phyloP scores from a whole-genome alignment of 2,888 invertebrate genomes.

The Euplagia quadripunctaria region DNA sequence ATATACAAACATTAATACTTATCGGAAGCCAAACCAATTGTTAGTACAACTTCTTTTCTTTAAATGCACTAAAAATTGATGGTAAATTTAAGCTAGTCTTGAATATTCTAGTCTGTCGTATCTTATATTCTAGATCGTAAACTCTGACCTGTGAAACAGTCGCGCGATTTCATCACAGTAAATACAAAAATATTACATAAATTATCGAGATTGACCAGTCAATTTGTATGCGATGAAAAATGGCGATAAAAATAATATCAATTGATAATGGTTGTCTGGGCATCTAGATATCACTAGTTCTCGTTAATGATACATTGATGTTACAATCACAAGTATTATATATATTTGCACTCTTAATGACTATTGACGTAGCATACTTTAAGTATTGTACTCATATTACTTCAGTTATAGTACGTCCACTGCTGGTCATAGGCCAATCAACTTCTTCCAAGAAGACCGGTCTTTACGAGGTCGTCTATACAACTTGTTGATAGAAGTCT shows the following conservation, averaged over 20 bases:
- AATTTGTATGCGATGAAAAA: slow-evolving; percentile 8
- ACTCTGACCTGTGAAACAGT: neutral
- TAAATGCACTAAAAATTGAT: neutral
- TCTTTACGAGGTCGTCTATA: too few relatives aligned
- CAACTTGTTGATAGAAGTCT: too few relatives aligned
- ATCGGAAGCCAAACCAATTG: too few relatives aligned
- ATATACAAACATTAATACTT: too few relatives aligned
- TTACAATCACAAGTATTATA: neutral
- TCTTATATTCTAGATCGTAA: neutral
- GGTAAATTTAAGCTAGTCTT: neutral
- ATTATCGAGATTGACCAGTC: slow-evolving; percentile 1
- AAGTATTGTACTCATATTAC: neutral
- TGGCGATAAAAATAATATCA: slow-evolving; percentile 10
- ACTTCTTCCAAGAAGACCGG: neutral
- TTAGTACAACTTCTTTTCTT: too few relatives aligned
- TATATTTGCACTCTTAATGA: neutral
- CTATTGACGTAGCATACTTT: neutral
- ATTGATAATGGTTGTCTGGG: slow-evolving; percentile 1
- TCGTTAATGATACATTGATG: neutral
- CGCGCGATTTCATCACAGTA: neutral
- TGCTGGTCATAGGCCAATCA: neutral
- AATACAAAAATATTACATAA: slow-evolving; percentile 13
- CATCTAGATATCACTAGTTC: slow-evolving; percentile 7
- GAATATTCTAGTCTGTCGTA: neutral
- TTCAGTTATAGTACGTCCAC: neutral